Conservation (phyloP, 2,888 invertebrate genomes). For the Lampropteryx suffumata region DNA sequence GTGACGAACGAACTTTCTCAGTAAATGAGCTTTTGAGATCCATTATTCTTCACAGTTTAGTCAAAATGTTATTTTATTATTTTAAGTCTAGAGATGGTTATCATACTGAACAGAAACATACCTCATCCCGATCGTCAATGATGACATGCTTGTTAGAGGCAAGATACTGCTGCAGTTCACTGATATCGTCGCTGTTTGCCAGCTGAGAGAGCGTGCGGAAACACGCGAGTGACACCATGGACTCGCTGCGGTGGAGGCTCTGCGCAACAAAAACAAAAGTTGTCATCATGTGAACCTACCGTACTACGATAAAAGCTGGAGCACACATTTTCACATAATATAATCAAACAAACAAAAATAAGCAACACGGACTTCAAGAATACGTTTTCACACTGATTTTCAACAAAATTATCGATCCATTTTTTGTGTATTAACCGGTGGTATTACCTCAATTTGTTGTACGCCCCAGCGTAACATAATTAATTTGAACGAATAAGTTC, state of each 20-base stretch:
- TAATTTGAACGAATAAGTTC: neutral
- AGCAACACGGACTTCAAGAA: constrained; percentile 9
- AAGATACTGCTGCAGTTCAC: constrained; percentile 91
- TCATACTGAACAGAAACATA: constrained; percentile 52
- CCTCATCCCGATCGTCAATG: constrained; percentile 95
- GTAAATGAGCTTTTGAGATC: constrained; percentile 1
- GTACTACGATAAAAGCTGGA: neutral
- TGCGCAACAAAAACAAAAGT: constrained; percentile 64
- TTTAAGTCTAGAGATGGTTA: too few species aligned
- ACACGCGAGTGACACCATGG: constrained; percentile 94
- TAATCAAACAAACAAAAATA: constrained; percentile 13
- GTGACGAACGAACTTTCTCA: neutral
- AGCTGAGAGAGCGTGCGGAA: constrained; percentile 91
- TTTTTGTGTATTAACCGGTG: too few species aligned
- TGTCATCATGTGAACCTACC: too few species aligned
- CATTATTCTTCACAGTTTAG: too few species aligned
- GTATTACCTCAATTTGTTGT: constrained; percentile 60
- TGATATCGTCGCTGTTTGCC: constrained; percentile 91
- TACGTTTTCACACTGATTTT: too few species aligned
- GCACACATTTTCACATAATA: neutral
- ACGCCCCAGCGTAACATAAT: constrained; percentile 63
- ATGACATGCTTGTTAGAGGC: constrained; percentile 91
- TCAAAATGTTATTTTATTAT: too few species aligned
- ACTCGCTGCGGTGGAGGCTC: constrained; percentile 95
- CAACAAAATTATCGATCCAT: too few species aligned